Evolutionary conservation across 2,888 invertebrate species (phyloP).

Genomic region (Nemoura dubitans): DNA sequence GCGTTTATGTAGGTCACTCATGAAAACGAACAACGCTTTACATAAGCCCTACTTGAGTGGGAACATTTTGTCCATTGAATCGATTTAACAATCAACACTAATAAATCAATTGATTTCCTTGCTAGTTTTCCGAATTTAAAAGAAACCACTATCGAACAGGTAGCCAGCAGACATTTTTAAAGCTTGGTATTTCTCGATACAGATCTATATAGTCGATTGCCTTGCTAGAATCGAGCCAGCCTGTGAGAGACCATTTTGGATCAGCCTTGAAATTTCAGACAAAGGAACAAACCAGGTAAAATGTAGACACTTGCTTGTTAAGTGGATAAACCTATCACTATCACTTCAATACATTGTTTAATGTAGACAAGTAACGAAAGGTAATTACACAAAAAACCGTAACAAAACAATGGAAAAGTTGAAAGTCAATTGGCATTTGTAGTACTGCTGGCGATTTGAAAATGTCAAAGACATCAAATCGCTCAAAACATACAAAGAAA

Average conservation of each 20-base stretch:
- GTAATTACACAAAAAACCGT: neutral
- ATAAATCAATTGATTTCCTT: neutral
- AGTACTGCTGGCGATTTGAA: neutral
- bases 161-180: neutral
- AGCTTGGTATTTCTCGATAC: conserved; percentile 2
- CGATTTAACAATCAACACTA: neutral
- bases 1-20: neutral
- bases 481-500: neutral
- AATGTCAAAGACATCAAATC: neutral
- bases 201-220: conserved; percentile 25
- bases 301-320: neutral
- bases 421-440: neutral
- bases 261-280: conserved; percentile 14
- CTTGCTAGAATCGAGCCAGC: neutral
- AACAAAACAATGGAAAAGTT: neutral
- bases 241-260: neutral
- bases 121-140: neutral
- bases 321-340: neutral
- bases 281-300: conserved; percentile 32
- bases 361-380: neutral
- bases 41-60: neutral
- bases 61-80: neutral
- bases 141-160: neutral
- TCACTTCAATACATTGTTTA: neutral
- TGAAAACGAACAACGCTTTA: neutral